Percentiles rank a stretch among this genome's conserved stretches.
phyloP scores from a whole-genome alignment of 2,113 vertebrate species.

The Rhynchomys soricoides region DNA sequence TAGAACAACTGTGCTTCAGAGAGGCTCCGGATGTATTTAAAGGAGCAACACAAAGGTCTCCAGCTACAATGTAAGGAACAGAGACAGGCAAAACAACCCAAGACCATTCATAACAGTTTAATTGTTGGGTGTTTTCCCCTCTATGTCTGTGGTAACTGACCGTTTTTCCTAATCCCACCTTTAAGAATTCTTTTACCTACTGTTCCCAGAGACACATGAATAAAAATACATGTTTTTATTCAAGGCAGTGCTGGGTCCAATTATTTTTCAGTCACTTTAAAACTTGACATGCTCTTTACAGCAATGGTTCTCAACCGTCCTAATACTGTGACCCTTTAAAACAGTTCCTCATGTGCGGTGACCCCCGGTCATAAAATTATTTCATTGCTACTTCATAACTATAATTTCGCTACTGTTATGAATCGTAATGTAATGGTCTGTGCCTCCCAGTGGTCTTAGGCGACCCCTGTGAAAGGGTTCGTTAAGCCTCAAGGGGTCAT shows the following conservation, averaged over 20 bases:
- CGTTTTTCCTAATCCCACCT: neutral
- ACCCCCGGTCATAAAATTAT: neutral
- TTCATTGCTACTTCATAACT: neutral
- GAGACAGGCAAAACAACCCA: neutral
- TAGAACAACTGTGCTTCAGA: conserved; percentile 44
- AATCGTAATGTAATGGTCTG: neutral
- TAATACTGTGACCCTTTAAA: neutral
- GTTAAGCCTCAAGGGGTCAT: neutral
- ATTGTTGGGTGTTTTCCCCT: neutral
- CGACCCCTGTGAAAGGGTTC: neutral
- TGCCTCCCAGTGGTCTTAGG: neutral
- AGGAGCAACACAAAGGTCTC: neutral
- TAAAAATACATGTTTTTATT: neutral
- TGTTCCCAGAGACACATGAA: neutral
- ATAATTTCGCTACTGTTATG: neutral
- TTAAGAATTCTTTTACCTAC: neutral
- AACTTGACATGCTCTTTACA: neutral
- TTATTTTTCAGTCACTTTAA: neutral
- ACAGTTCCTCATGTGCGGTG: neutral
- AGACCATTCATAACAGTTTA: neutral
- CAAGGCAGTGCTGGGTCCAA: neutral
- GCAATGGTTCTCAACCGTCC: neutral
- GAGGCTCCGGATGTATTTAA: neutral
- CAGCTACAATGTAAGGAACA: neutral
- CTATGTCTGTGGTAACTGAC: neutral